Evolutionary conservation across 2,113 vertebrate genomes (phyloP).

Genomic region (Xiphias gladius): DNA sequence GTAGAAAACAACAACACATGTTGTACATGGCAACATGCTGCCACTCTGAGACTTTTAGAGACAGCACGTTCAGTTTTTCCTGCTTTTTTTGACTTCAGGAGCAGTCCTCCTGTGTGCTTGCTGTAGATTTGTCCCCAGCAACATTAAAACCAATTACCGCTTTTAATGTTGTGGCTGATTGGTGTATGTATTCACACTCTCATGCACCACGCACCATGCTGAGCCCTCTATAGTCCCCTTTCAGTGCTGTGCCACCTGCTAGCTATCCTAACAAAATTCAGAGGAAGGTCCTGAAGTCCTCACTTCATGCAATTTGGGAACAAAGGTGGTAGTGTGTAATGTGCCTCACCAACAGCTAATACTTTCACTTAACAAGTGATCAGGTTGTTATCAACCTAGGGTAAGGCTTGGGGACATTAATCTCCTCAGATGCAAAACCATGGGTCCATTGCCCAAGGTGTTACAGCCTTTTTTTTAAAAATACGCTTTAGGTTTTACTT

Average conservation of each 20-base stretch:
- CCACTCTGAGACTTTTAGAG: not conserved
- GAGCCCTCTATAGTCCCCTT: not conserved
- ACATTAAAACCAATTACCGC: no score
- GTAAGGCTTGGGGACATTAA: slow-evolving; percentile 32
- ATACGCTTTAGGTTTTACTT: slow-evolving; percentile 59
- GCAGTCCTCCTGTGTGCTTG: not conserved
- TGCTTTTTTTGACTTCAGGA: not conserved
- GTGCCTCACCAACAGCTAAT: slow-evolving; percentile 44
- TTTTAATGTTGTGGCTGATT: no score
- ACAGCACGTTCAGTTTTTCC: not conserved
- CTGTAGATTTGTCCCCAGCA: slow-evolving; percentile 9
- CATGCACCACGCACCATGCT: not conserved
- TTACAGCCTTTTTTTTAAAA: slow-evolving; percentile 49
- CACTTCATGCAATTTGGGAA: slow-evolving; percentile 6
- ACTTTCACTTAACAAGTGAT: slow-evolving; percentile 65
- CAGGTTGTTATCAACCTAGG: slow-evolving; percentile 52
- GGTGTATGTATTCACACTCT: no score
- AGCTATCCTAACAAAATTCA: slow-evolving; percentile 10
- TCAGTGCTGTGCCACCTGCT: slow-evolving; percentile 9
- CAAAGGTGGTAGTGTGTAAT: slow-evolving; percentile 56
- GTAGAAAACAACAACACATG: not conserved
- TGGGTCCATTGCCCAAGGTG: slow-evolving; percentile 50
- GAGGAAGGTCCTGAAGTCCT: not conserved
- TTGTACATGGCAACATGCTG: not conserved
- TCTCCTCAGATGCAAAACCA: slow-evolving; percentile 49